phyloP scores from a whole-genome alignment of 1,140 invertebrate species.

The Pogonus chalceus region DNA sequence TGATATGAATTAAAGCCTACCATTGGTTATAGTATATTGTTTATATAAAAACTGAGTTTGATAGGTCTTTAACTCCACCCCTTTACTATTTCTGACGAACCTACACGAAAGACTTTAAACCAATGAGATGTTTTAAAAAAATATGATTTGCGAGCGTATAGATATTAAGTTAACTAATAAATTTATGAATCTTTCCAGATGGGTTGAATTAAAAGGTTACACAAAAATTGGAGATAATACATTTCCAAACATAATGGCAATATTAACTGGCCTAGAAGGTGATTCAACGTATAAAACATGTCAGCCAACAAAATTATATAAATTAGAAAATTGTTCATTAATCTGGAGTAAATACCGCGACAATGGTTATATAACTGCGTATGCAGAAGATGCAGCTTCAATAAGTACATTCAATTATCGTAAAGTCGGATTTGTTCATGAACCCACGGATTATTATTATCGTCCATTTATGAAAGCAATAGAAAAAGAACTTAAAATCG shows the following conservation, averaged over 20 bases:
- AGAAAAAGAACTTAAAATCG: constrained; percentile 40
- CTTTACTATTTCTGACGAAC: no score
- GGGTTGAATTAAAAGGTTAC: constrained; percentile 47
- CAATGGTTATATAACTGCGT: constrained; percentile 50
- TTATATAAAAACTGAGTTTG: no score
- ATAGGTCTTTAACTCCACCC: no score
- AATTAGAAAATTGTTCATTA: constrained; percentile 47
- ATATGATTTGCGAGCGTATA: no score
- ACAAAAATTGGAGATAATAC: constrained; percentile 70
- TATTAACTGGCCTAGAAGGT: constrained; percentile 54
- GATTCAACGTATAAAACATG: constrained; percentile 39
- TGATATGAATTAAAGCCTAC: no score
- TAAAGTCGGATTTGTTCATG: constrained; percentile 49
- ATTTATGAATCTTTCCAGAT: no score
- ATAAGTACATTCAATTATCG: constrained; percentile 55
- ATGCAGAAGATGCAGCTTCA: constrained; percentile 48
- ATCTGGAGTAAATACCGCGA: constrained; percentile 50
- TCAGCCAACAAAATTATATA: constrained; percentile 36
- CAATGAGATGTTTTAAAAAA: no score
- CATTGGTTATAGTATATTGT: no score
- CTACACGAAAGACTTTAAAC: no score
- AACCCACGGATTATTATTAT: constrained; percentile 66
- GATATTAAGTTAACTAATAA: no score
- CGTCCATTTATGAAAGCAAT: constrained; percentile 52
- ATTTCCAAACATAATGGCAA: constrained; percentile 71